Base-by-base conservation (phyloP, 2,797 vertebrate species). In the Antennarius maculatus region DNA sequence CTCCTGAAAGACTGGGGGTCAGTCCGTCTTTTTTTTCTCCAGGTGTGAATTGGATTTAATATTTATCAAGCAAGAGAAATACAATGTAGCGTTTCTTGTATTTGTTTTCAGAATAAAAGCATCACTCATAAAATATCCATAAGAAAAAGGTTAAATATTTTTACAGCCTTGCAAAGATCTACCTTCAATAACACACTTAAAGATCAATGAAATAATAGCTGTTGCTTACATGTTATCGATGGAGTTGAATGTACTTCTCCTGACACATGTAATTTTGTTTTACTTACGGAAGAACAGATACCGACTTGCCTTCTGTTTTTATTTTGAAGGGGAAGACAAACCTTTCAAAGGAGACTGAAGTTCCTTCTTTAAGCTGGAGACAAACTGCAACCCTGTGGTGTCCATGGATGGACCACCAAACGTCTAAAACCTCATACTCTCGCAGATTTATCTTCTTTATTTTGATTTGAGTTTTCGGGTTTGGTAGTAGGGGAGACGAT, bases 41-140 rank as follows among this genome's bases (percentile, higher is more conserved):
- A 71, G 8, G 51, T 66, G 54, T 12, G 47, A 55, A 66, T 29
- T 23, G 16, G 52, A 29, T 41, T 15, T 15, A 41, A 41, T 9
- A 43, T 13, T 3, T 5, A 15, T 43, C 42, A 43, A 43, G 42
- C 42, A 15, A 14, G 5, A 43, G 49, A 14, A 43, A 43, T 49
- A 0, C 3, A 16, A 28, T 6, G 5, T 0, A 18, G 1, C 0
- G 8, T 0, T 51, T 74, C 74, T 67, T 46, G 49, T 57, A 1
- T 3, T 1, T 12, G 3, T 15, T 71, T 79, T 50, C 81, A 86
- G 0, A 84, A 70, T 82, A 81, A 80, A 78, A 68, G 1, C 48
- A 2, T 5, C 0, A 0, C 1, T 3, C 5, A 4, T 7, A 18
- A 3, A 0, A 4, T 29, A 4, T 15, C 10, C 1, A 0, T 17